phyloP scores from a whole-genome alignment of 2,113 vertebrate genomes.

The Coreoperca whiteheadi region DNA sequence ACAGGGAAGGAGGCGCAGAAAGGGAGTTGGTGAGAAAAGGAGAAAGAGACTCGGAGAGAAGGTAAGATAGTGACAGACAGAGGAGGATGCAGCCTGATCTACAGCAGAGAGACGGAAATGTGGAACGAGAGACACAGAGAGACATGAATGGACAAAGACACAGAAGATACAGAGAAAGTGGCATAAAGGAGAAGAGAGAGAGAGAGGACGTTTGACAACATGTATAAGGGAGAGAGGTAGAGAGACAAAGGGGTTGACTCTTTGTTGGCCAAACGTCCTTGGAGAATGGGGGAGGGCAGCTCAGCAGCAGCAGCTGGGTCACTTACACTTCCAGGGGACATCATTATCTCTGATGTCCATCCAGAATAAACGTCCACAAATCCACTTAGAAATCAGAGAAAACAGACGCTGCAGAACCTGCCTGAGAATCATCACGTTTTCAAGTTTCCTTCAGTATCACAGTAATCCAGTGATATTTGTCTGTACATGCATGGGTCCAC shows the following conservation, averaged over 20 bases:
- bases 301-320: conserved; percentile 36
- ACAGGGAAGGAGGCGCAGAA: background rate
- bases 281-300: conserved; percentile 25
- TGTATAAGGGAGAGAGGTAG: background rate
- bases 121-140: background rate
- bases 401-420: no score
- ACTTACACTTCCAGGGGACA: no score
- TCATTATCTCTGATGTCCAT: no score
- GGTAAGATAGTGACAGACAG: background rate
- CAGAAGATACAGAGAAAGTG: background rate
- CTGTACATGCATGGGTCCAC: no score
- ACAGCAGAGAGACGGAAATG: background rate
- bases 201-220: background rate
- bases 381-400: no score
- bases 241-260: conserved; percentile 11
- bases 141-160: background rate
- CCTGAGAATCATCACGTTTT: no score
- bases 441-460: no score
- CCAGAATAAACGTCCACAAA: no score
- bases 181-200: no score
- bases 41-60: background rate
- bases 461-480: no score
- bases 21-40: background rate
- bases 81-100: background rate
- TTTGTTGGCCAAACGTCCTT: conserved; percentile 30